Conservation (phyloP, 2,797 vertebrate species). For the Rhinophrynus dorsalis region DNA sequence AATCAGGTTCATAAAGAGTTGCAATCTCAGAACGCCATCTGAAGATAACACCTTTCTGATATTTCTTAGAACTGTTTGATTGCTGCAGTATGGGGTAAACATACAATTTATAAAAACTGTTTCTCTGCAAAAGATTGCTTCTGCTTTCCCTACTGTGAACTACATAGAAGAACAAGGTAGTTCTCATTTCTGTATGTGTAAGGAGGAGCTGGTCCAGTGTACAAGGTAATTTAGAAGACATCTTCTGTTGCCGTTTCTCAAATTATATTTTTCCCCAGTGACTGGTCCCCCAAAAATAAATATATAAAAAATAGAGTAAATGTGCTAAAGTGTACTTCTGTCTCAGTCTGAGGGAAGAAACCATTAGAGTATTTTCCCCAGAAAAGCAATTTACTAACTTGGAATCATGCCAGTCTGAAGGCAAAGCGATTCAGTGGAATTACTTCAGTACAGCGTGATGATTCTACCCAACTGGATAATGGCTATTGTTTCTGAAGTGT, state of each 20-base stretch:
- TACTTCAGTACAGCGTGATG: constrained; percentile 32
- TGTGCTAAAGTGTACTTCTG: neutral
- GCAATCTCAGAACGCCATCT: constrained; percentile 18
- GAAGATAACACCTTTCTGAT: constrained; percentile 21
- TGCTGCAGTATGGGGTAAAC: constrained; percentile 30
- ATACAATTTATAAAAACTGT: constrained; percentile 40
- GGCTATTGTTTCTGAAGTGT: constrained; percentile 31
- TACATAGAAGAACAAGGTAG: constrained; percentile 22
- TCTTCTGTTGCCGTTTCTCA: neutral
- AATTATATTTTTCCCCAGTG: neutral
- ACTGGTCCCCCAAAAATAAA: neutral
- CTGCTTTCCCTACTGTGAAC: constrained; percentile 3
- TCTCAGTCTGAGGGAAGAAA: constrained; percentile 19
- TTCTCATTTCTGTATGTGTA: neutral
- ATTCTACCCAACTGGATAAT: constrained; percentile 40
- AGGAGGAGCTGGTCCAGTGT: neutral
- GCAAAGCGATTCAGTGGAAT: constrained; percentile 37
- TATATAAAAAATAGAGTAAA: neutral
- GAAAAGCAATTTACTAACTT: constrained; percentile 28
- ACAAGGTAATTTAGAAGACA: constrained; percentile 50
- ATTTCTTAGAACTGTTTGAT: constrained; percentile 43
- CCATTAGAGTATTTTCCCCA: constrained; percentile 32
- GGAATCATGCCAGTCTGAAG: constrained; percentile 21
- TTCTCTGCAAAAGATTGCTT: constrained; percentile 29
- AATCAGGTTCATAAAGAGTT: constrained; percentile 28